Conservation (phyloP, 1,140 invertebrate genomes). For the Drosophila serrata region DNA sequence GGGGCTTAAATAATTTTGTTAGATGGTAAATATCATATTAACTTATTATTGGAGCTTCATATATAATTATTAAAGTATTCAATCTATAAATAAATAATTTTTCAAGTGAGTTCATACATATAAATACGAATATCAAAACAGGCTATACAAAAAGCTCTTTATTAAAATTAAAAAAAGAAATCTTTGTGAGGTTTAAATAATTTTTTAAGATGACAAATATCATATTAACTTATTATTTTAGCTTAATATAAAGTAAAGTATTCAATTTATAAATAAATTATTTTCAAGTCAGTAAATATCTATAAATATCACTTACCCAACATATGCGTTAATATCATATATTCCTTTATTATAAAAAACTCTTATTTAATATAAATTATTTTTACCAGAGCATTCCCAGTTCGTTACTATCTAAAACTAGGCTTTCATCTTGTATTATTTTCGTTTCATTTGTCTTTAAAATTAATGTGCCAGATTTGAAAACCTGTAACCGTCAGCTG, state of each 20-base stretch:
- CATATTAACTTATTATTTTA: rapidly evolving
- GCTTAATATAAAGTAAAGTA: too few species aligned
- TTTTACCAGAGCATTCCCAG: slow-evolving; percentile 27
- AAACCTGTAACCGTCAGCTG: slow-evolving; percentile 74
- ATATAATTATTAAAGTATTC: too few species aligned
- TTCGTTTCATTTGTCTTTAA: slow-evolving; percentile 79
- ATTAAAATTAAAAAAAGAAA: neutral
- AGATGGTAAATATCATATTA: rapidly evolving
- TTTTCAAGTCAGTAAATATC: neutral
- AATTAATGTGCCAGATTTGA: slow-evolving; percentile 81
- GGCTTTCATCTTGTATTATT: slow-evolving; percentile 62
- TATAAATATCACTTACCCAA: too few species aligned
- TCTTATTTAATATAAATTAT: neutral
- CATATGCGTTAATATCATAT: neutral
- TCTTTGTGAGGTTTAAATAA: neutral
- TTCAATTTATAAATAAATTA: neutral
- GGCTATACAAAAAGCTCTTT: too few species aligned
- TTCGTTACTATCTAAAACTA: slow-evolving; percentile 1
- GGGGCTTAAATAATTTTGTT: neutral
- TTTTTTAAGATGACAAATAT: too few species aligned
- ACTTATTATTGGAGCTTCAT: too few species aligned
- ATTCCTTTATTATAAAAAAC: neutral
- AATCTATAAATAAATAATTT: neutral
- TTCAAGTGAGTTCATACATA: neutral
- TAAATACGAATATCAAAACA: too few species aligned